Evolutionary conservation across 2,888 invertebrate species (phyloP), one percentile per base, ranked within the genome.

Genomic region (Xestoiulus laeticollis): DNA sequence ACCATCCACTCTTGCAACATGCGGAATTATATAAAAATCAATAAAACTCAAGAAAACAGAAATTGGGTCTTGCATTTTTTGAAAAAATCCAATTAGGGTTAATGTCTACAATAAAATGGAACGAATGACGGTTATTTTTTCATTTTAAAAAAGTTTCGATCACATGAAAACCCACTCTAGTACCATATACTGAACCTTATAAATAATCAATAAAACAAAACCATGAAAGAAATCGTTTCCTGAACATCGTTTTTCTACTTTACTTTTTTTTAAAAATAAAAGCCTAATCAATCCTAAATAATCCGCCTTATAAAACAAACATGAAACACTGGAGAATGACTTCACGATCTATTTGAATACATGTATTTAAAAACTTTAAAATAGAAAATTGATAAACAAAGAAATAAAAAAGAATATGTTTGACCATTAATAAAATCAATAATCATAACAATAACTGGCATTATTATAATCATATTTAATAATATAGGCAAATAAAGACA

Each of bases 91-190:
- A 78, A 78, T 78, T 78, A 78, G 78, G 78, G 26, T 78, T 78
- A 78, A 78, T 78, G 78, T 78, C 78, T 26, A 30, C 78, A 78
- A 30, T 78, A 78, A 78, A 78, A 78, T 22, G 26, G 78, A 78
- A 78, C 78, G 78, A 78, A 78, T 78, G 78, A 78, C 78, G 78
- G 78, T 8, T 78, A 68, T 78, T 78, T 78, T 78, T 78, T 78
- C 12, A 78, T 26, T 38, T 12, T 30, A 78, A 78, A 78, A 78
- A 26, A 78, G 26, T 78, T 30, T 78, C 78, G 78, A 78, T 78
- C 78, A 78, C 78, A 78, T 26, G 30, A 78, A 30, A 30, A 78
- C 12, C 30, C 30, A 14, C 78, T 59, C 59, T 22, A 22, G 30
- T 30, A 22, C 78, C 78, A 30, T 12, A n/a, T n/a, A 22, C 26